phyloP scores from a whole-genome alignment of 2,888 invertebrate species.

The Athripsodes cinereus region DNA sequence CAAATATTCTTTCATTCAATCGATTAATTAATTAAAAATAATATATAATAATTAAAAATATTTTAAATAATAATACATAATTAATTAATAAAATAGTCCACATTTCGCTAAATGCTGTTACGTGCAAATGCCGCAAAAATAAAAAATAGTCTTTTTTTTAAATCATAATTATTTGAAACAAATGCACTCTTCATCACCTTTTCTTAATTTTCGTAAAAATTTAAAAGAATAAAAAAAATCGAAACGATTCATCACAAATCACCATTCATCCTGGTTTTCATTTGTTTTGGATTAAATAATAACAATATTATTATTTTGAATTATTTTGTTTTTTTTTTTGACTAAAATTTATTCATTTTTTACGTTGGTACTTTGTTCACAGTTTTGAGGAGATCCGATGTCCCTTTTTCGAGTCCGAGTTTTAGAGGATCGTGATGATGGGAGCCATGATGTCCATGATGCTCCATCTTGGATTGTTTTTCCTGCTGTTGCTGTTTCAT shows the following conservation, averaged over 20 bases:
- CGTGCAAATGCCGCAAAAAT: not conserved
- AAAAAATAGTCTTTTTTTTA: not conserved
- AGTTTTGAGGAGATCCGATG: conserved; percentile 68
- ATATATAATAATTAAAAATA: conserved; percentile 3
- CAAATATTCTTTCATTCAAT: not conserved
- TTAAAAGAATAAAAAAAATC: too few species aligned
- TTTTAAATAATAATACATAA: not conserved
- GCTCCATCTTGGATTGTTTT: conserved; percentile 72
- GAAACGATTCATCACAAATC: too few species aligned
- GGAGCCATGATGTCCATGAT: conserved; percentile 63
- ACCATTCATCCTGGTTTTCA: not conserved
- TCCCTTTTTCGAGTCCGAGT: conserved; percentile 67
- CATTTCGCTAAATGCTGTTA: not conserved
- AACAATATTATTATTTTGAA: not conserved
- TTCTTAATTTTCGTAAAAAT: not conserved
- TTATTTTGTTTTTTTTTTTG: not conserved
- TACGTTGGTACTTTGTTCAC: conserved; percentile 76
- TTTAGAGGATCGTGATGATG: conserved; percentile 70
- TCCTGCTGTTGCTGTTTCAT: conserved; percentile 87
- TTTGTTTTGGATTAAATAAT: conserved; percentile 2
- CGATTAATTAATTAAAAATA: not conserved
- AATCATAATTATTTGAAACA: not conserved
- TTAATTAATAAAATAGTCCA: not conserved
- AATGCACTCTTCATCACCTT: not conserved
- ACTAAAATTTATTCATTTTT: conserved; percentile 32